A percentile compares a stretch with the other conserved stretches of the same genome.
These are phyloP conservation scores for Ctenomys sociabilis DNA, from an alignment of 2,113 vertebrate species.

Conservation along the genomic window DNA sequence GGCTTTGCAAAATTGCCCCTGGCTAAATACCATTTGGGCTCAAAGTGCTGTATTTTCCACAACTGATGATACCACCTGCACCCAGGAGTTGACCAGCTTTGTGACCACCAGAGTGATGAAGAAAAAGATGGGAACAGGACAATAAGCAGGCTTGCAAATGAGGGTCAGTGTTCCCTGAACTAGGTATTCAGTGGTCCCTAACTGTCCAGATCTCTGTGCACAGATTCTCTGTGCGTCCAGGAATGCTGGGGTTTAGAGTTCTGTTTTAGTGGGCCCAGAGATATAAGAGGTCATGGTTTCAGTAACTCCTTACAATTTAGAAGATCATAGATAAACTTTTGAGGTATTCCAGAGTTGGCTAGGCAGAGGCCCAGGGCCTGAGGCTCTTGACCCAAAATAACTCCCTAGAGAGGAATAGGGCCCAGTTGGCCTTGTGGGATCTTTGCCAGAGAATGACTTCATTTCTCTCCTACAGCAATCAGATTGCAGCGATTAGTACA, in stretches of 20 bases:
- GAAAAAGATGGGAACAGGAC: neutral
- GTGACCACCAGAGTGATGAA: neutral
- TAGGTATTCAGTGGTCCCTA: neutral
- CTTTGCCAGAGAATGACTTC: conserved; percentile 11
- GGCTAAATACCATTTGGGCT: neutral
- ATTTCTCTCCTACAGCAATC: neutral
- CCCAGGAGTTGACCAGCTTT: neutral
- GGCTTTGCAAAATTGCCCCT: conserved; percentile 3
- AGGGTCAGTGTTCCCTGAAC: neutral
- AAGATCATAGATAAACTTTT: conserved; percentile 23
- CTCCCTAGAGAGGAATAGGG: neutral
- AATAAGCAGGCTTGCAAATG: neutral
- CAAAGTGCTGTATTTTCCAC: neutral
- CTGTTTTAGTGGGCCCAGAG: conserved; percentile 15
- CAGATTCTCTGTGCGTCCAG: neutral
- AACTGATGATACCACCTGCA: neutral
- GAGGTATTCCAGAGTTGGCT: neutral
- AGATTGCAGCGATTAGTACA: conserved; percentile 63
- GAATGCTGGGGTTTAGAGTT: neutral
- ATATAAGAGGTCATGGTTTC: neutral
- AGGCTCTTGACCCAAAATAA: neutral
- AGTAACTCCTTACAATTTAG: neutral
- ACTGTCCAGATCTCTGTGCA: neutral
- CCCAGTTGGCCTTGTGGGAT: neutral
- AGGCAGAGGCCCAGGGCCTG: neutral